Base-by-base conservation (phyloP, 2,888 invertebrate species). In the Tiliacea citrago region DNA sequence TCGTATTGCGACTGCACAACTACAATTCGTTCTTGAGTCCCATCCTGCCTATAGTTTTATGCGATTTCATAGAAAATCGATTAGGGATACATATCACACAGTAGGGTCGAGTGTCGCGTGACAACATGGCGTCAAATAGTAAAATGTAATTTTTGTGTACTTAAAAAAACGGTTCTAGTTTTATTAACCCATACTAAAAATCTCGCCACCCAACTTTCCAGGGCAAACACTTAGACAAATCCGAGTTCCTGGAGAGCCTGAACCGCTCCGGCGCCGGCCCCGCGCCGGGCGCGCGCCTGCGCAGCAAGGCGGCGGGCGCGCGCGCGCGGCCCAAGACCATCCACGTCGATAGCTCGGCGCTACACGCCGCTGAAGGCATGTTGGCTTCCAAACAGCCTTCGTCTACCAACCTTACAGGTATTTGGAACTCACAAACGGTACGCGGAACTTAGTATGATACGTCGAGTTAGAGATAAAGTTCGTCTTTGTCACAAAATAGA, bases 261-360 rank as follows among this genome's bases (percentile, higher is more conserved):
- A 89, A 87, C 75, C 83, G 86, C 71, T 84, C 89, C 68, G 90
- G 75, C 71, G 85, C 89, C 68, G 90, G 75, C 96, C 70, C 80
- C 58, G 71, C 67, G 39, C 16, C 82, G 13, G 75, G 75, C 7
- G 68, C 89, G 68, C 87, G 91, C 42, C 86, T 93, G 70, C 90
- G 94, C 75, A 87, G 95, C 96, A 83, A 95, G 96, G 98, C 94
- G 95, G 96, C 97, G 96, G 88, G 71, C 82, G 97, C 69, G 39
- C 97, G 98, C 82, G 98, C 98, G 61, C 97, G 99, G 49, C 99
- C 99, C 68, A 99, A 99, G 96, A 99, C 99, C 61, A 98, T 99
- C 82, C 99, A 99, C 92, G 98, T 98, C 81, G 98, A 98, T 93
- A 97, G 98, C 90, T 98, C 98, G 71, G 97, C 98, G 58, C 97